Percentiles rank a stretch among this genome's conserved stretches.
Evolutionary conservation across 2,797 vertebrate species (phyloP).

Genomic region (Pristis pectinata): DNA sequence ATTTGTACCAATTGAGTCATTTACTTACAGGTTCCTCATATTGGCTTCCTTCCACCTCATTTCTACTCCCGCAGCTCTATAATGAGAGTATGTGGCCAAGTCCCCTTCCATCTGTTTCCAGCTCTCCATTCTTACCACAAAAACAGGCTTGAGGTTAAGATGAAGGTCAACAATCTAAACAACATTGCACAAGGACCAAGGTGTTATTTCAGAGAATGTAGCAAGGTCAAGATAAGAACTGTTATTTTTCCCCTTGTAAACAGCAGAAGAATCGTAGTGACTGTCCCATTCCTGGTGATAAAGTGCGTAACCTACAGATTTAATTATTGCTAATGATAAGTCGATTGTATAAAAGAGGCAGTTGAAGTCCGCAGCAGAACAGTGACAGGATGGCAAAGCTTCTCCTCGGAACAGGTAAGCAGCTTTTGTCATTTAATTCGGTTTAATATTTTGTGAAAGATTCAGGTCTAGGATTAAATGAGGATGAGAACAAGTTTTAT

Average conservation of each 20-base stretch:
- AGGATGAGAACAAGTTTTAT: neutral
- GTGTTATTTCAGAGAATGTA: neutral
- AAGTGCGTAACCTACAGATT: neutral
- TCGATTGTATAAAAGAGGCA: neutral
- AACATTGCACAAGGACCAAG: neutral
- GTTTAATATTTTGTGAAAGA: neutral
- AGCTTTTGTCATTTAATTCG: neutral
- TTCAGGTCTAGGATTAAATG: neutral
- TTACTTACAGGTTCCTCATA: no score
- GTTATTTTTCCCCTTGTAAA: neutral
- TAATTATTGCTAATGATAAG: neutral
- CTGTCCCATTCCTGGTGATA: neutral
- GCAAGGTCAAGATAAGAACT: neutral
- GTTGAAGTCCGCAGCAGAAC: neutral
- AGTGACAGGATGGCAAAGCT: slow-evolving; percentile 6
- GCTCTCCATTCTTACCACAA: neutral
- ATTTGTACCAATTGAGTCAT: no score
- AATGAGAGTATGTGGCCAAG: no score
- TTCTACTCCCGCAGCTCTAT: no score
- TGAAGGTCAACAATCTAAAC: neutral
- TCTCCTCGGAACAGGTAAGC: slow-evolving; percentile 8
- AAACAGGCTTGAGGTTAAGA: neutral
- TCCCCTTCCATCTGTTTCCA: neutral
- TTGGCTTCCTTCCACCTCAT: no score
- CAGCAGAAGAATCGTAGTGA: neutral